phyloP scores from a whole-genome alignment of 2,797 vertebrate species.

The Hypotaenidia okinawae region DNA sequence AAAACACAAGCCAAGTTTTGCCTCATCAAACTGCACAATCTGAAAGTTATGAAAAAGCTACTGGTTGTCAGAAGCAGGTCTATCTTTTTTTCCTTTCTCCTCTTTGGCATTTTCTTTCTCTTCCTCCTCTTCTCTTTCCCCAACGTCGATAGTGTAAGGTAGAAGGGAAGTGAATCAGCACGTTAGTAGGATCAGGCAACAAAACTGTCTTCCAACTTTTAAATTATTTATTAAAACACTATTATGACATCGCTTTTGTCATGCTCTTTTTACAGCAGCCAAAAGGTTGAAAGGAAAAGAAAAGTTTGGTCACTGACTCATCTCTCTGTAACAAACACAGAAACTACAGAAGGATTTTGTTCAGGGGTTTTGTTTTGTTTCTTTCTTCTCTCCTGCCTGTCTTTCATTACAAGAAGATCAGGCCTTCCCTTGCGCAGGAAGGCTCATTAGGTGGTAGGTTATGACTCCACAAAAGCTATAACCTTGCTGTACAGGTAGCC shows the following conservation, averaged over 20 bases:
- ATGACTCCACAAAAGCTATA: slow-evolving; percentile 23
- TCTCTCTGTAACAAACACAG: not conserved
- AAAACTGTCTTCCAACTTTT: not conserved
- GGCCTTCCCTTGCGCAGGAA: not conserved
- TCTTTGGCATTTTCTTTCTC: not conserved
- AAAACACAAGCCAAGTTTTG: not conserved
- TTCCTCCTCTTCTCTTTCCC: not conserved
- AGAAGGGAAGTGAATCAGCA: not conserved
- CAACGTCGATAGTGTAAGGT: not conserved
- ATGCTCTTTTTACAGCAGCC: not conserved
- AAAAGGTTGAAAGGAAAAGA: not conserved
- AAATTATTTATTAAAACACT: not conserved
- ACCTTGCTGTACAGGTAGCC: not conserved
- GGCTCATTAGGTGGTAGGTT: not conserved
- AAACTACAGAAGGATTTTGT: not conserved
- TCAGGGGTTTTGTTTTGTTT: not conserved
- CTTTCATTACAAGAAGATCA: not conserved
- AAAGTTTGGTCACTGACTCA: not conserved
- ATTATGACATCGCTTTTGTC: not conserved
- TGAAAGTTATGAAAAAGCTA: not conserved
- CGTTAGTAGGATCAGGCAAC: not conserved
- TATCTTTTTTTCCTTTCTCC: not conserved
- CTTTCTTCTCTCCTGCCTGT: not conserved
- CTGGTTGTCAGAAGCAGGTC: not conserved
- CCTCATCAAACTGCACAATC: not conserved